phyloP scores from a whole-genome alignment of 1,140 invertebrate genomes.

The Drosophila teissieri region DNA sequence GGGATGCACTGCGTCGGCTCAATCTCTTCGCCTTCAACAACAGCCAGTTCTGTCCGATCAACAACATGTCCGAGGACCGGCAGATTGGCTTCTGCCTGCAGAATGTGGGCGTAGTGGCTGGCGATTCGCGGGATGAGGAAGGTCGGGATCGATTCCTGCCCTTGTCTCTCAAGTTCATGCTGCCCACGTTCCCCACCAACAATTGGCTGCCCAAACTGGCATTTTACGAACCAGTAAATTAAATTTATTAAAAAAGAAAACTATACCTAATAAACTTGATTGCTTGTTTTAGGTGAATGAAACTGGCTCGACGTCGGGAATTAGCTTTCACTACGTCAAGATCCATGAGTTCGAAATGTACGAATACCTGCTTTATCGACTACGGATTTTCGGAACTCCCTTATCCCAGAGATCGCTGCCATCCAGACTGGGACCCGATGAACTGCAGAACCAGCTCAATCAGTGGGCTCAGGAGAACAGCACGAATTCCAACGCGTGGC shows the following conservation, averaged over 20 bases:
- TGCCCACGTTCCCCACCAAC: constrained; percentile 88
- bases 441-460: constrained; percentile 22
- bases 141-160: constrained; percentile 93
- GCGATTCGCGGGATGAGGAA: constrained; percentile 92
- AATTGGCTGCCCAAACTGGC: constrained; percentile 54
- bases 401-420: constrained; percentile 7
- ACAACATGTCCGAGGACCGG: constrained; percentile 92
- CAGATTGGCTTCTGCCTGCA: constrained; percentile 96
- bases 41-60: constrained; percentile 88
- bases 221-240: constrained; percentile 26
- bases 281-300: constrained; percentile 7
- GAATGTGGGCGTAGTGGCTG: constrained; percentile 93
- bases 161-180: constrained; percentile 90
- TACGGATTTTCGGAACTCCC: constrained; percentile 13
- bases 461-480: constrained; percentile 20
- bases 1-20: constrained; percentile 90
- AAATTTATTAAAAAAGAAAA: fast-evolving
- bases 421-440: constrained; percentile 2
- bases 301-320: constrained; percentile 19
- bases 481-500: constrained; percentile 15
- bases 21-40: constrained; percentile 90
- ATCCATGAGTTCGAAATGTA: constrained; percentile 33
- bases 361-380: constrained; percentile 20
- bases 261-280: background rate
- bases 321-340: constrained; percentile 39